Evolutionary conservation across 1,140 invertebrate genomes (phyloP).

Genomic region (Cheumatopsyche charites): DNA sequence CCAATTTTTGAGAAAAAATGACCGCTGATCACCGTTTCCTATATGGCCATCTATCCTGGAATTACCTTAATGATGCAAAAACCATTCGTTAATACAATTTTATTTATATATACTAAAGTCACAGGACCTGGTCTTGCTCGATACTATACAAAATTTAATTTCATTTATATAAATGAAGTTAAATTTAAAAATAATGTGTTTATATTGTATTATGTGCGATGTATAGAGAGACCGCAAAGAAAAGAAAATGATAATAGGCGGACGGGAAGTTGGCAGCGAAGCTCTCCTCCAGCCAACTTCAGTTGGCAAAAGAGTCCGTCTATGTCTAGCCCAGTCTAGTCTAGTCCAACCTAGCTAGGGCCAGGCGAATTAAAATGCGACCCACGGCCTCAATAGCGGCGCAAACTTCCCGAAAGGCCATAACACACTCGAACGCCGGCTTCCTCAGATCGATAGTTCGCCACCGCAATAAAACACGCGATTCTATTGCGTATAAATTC

Average conservation of each 20-base stretch:
- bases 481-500: neutral
- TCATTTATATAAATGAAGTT: no score
- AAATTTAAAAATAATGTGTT: no score
- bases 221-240: slow-evolving; percentile 26
- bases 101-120: no score
- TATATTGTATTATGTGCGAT: slow-evolving; percentile 26
- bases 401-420: neutral
- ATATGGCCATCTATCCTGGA: no score
- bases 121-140: no score
- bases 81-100: no score
- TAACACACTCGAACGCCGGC: neutral
- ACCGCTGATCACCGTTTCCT: no score
- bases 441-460: slow-evolving; percentile 9
- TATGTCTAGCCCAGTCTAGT: slow-evolving; percentile 14
- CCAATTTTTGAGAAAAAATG: no score
- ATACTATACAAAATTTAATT: no score
- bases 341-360: no score
- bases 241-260: slow-evolving; percentile 46
- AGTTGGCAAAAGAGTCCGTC: slow-evolving; percentile 39
- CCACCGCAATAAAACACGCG: slow-evolving; percentile 9
- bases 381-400: slow-evolving; percentile 14
- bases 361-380: slow-evolving; percentile 22
- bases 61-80: no score
- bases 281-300: slow-evolving; percentile 20
- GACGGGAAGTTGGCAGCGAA: slow-evolving; percentile 42